Base-by-base conservation (phyloP, 2,888 invertebrate genomes). In the Xanthia icteritia region DNA sequence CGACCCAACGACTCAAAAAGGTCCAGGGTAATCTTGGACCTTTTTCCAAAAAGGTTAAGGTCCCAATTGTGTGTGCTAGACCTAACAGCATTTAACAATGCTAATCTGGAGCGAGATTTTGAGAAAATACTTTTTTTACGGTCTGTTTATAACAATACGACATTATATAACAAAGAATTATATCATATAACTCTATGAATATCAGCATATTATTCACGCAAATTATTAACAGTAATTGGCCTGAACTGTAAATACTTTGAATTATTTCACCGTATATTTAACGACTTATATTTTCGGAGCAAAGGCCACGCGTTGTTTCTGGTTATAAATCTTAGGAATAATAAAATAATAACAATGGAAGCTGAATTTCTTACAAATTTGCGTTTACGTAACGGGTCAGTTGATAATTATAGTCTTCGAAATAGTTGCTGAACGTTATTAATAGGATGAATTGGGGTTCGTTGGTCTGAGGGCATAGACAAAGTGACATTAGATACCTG, bases 271-370 rank as follows among this genome's bases (percentile, higher is more conserved):
- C 15, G 64, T 75, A 39, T 64, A 56, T 71, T 80, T 74, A 77
- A 83, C 64, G 63, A 73, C 61, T 68, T 82, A 82, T 86, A 82
- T 86, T 85, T 83, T 83, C 68, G 64, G 75, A 73, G 64, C 66
- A 76, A 76, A 75, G 68, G 60, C 77, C 77, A 68, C 73, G 68
- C 74, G 48, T 42, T 63, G 58, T 68, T 76, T 66, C 71, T 78
- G 72, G 69, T 73, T 63, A 70, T 84, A 84, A 77, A 81, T 81
- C 67, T 63, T 58, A 15, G 71, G n/a, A 69, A 77, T 83, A 82
- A 79, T 76, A 73, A 76, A 66, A 73, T 75, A 71, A 76, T 69
- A 80, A 80, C 68, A 75, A 75, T 67, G 63, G 66, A 2, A 15
- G 31, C n/a, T 48, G 48, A 58, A 36, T 63, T 83, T 72, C 20